phyloP scores from a whole-genome alignment of 2,113 vertebrate genomes.

The Lepidothrix coronata region DNA sequence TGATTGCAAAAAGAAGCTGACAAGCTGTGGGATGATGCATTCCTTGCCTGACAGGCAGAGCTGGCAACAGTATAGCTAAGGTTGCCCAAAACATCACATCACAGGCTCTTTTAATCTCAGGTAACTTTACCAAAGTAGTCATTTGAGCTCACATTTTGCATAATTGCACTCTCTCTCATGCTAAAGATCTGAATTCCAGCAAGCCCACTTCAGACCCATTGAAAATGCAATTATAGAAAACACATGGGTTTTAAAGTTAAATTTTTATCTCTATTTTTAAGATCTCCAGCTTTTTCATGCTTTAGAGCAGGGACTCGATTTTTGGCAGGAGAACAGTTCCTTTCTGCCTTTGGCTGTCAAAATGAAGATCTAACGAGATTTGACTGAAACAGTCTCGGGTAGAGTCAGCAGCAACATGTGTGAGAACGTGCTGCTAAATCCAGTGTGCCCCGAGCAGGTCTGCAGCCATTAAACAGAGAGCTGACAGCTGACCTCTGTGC shows the following conservation, averaged over 20 bases:
- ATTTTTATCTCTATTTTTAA: slow-evolving; percentile 6
- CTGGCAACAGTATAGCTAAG: neutral
- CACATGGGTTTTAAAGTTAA: neutral
- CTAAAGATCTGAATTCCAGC: neutral
- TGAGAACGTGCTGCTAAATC: neutral
- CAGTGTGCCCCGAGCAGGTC: neutral
- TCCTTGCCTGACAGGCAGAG: neutral
- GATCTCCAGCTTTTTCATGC: neutral
- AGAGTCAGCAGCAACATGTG: neutral
- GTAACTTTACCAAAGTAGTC: neutral
- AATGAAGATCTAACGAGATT: neutral
- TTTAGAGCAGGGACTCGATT: neutral
- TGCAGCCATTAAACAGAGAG: neutral
- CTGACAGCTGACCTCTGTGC: neutral
- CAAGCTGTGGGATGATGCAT: neutral
- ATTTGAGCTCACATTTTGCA: neutral
- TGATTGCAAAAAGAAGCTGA: neutral
- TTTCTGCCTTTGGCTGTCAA: slow-evolving; percentile 22
- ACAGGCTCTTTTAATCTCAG: neutral
- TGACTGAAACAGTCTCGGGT: neutral
- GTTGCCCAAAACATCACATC: neutral
- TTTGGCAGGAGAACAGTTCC: slow-evolving; percentile 15
- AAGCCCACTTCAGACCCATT: neutral
- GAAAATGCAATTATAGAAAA: slow-evolving; percentile 4
- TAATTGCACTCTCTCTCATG: neutral